Conservation (phyloP, 2,113 vertebrate genomes). For the Stigmatopora argus region DNA sequence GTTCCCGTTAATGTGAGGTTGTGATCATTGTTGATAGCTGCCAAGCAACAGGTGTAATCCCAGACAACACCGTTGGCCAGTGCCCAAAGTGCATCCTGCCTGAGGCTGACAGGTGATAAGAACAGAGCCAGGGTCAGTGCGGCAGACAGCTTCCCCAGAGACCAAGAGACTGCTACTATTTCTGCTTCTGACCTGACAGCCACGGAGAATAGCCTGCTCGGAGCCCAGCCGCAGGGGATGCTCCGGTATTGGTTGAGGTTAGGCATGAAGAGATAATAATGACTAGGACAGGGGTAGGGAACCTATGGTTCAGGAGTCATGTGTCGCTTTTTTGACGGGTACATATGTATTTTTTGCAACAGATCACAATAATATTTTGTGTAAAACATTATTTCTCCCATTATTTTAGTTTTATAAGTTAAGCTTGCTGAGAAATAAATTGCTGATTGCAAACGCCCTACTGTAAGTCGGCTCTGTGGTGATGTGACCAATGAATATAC, state of each 20-base stretch:
- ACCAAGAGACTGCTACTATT: slow-evolving; percentile 53
- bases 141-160: slow-evolving; percentile 41
- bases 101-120: slow-evolving; percentile 42
- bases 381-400: too few species aligned
- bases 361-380: too few species aligned
- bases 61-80: slow-evolving; percentile 32
- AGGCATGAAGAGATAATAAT: slow-evolving; percentile 15
- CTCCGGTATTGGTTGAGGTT: slow-evolving; percentile 43
- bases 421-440: too few species aligned
- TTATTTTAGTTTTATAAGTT: too few species aligned
- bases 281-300: slow-evolving; percentile 14
- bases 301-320: too few species aligned
- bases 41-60: slow-evolving; percentile 52
- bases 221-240: slow-evolving; percentile 56
- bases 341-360: too few species aligned
- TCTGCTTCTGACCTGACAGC: slow-evolving; percentile 51
- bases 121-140: slow-evolving; percentile 45
- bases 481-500: too few species aligned
- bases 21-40: slow-evolving; percentile 50
- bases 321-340: too few species aligned
- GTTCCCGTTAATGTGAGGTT: slow-evolving; percentile 13
- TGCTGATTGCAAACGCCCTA: too few species aligned
- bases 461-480: too few species aligned
- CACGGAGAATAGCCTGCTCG: slow-evolving; percentile 25
- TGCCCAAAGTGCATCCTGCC: slow-evolving; percentile 28